These are phyloP conservation scores for Microtus richardsoni DNA, from an alignment of 2,113 vertebrate species.

Conservation along the genomic window DNA sequence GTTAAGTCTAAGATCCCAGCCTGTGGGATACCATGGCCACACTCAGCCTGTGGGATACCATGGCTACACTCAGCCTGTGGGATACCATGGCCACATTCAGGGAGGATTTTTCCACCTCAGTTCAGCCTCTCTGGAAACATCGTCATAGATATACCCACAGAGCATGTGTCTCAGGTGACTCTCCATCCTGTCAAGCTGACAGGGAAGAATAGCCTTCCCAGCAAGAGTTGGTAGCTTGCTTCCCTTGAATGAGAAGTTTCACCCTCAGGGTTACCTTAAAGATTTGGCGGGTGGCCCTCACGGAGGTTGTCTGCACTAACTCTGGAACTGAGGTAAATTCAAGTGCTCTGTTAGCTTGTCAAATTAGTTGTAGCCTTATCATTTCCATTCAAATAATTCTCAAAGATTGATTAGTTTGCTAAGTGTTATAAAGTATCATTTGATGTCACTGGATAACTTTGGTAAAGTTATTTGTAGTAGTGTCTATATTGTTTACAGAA, in stretches of 20 bases:
- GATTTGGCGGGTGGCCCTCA: no score
- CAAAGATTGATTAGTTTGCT: neutral
- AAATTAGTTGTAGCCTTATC: neutral
- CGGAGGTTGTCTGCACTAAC: neutral
- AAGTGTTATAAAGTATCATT: neutral
- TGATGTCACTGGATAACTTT: neutral
- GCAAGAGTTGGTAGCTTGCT: neutral
- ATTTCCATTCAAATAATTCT: neutral
- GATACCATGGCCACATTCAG: neutral
- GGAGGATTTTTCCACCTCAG: neutral
- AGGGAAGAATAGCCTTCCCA: neutral
- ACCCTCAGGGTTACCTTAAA: neutral
- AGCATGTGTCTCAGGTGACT: neutral
- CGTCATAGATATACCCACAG: neutral
- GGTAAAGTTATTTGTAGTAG: neutral
- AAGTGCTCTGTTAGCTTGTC: neutral
- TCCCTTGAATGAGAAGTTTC: neutral
- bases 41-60: neutral
- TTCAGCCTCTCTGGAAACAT: neutral
- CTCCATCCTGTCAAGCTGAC: neutral
- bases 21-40: no score
- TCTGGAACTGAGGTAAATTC: neutral
- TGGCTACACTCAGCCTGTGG: neutral
- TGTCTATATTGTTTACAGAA: neutral
- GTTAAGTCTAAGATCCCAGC: neutral